Base-by-base conservation (phyloP, 2,113 vertebrate species). In the Dromaius novaehollandiae region DNA sequence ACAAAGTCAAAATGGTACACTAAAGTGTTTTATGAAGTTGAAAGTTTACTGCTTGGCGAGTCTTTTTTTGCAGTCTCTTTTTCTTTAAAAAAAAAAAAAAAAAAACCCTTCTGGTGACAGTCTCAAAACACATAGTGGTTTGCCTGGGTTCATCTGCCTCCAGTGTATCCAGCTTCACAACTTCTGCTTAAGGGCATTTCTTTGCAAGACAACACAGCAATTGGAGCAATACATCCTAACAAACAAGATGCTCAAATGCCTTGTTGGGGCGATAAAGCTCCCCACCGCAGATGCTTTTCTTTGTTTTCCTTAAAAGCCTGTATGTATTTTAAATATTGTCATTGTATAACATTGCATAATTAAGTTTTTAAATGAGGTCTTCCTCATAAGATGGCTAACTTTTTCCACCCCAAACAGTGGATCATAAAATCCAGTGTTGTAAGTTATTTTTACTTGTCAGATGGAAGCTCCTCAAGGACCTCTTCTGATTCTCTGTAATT, bases 401-500 rank as follows among this genome's bases (percentile, higher is more conserved):
- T 96, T 90, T 80, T 44, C 44, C 13, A 53, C 86, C 71, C 88
- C 11, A 61, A 74, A 83, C 77, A 86, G 30, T 88, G 87, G 40
- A 46, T 50, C 32, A 6, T 56, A 38, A 30, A 82, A 71, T 90
- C 70, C 76, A 71, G 12, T n/a, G 9, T 89, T 88, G 91, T 11
- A 28, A 89, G 74, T 80, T 73, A 50, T 69, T 80, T 75, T 94
- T 92, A 82, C 83, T 89, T 93, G 90, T 86, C 92, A 96, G 50
- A 60, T 74, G 97, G 95, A 89, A 95, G 78, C 79, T 97, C 89
- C 93, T 97, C 94, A 65, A 82, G 28, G 53, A 83, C 63, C 86
- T 97, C 86, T 95, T 97, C 87, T 58, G 78, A 96, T 94, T 92
- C 84, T 96, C 14, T 89, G 73, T 93, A 56, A 93, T 60, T 93